Evolutionary conservation across 2,113 vertebrate species (phyloP).

Genomic region (Steatornis caripensis): DNA sequence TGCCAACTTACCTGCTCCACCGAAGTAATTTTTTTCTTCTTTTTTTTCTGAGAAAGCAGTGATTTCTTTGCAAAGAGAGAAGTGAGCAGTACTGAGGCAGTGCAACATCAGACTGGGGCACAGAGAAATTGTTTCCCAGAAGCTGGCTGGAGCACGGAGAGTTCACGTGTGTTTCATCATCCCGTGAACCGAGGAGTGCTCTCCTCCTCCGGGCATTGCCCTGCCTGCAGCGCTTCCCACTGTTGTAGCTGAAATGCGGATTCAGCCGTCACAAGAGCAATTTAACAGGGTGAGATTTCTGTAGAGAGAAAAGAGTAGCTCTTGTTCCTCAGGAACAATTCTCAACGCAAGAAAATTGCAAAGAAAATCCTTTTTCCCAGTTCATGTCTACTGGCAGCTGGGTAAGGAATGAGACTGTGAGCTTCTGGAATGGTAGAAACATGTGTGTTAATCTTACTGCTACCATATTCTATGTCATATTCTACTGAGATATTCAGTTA

Average conservation of each 20-base stretch:
- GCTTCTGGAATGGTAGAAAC: not conserved
- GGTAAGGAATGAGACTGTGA: not conserved
- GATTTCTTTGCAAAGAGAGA: not conserved
- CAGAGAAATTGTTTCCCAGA: not conserved
- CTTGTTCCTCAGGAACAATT: not conserved
- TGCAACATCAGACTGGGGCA: not conserved
- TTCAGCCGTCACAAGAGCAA: not conserved
- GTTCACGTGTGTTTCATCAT: not conserved
- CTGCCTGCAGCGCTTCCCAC: not conserved
- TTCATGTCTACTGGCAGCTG: not conserved
- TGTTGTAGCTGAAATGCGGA: not conserved
- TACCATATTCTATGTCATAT: not conserved
- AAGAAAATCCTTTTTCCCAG: not conserved
- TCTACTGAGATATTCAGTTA: not conserved
- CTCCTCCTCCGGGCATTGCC: not conserved
- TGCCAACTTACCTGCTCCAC: not conserved
- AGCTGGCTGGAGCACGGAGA: not conserved
- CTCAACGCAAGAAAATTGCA: not conserved
- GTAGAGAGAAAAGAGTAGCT: not conserved
- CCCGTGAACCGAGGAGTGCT: not conserved
- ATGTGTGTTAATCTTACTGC: not conserved
- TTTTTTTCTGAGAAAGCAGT: not conserved
- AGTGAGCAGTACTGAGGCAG: not conserved
- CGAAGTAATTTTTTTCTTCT: not conserved
- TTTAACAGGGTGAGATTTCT: not conserved